phyloP scores from a whole-genome alignment of 2,797 vertebrate genomes.

The Chromobotia macracanthus region DNA sequence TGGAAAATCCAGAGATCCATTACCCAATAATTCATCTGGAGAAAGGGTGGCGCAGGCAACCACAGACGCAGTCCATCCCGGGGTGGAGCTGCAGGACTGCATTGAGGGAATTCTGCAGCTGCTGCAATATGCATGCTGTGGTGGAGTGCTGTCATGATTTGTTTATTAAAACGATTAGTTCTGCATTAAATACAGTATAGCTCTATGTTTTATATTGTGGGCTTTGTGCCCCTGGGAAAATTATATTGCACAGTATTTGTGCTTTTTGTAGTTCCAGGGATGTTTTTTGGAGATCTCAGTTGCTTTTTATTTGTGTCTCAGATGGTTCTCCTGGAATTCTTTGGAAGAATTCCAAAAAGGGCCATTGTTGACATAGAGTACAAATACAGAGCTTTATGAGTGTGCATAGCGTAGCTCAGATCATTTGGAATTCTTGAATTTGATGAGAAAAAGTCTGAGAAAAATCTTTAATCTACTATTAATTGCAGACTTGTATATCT shows the following conservation, averaged over 20 bases:
- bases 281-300: neutral
- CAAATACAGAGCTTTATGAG: neutral
- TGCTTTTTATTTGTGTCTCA: neutral
- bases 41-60: constrained; percentile 7
- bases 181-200: constrained; percentile 15
- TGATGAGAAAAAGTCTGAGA: too few species aligned
- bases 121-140: constrained; percentile 20
- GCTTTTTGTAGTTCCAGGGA: neutral
- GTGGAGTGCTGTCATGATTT: constrained; percentile 9
- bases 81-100: constrained; percentile 18
- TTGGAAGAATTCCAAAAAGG: neutral
- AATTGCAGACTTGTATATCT: too few species aligned
- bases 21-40: constrained; percentile 67
- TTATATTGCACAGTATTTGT: neutral
- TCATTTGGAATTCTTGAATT: neutral
- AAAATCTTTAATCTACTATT: too few species aligned
- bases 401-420: neutral
- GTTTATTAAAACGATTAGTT: constrained; percentile 10
- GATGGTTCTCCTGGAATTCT: too few species aligned
- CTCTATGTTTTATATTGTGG: neutral
- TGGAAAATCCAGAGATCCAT: constrained; percentile 68
- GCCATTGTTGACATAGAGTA: neutral
- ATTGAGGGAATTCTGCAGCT: constrained; percentile 17
- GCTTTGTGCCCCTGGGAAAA: neutral
- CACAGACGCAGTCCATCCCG: constrained; percentile 28